These are phyloP conservation scores for Pristiophorus japonicus DNA, from an alignment of 2,113 vertebrate genomes.

Conservation along the genomic window DNA sequence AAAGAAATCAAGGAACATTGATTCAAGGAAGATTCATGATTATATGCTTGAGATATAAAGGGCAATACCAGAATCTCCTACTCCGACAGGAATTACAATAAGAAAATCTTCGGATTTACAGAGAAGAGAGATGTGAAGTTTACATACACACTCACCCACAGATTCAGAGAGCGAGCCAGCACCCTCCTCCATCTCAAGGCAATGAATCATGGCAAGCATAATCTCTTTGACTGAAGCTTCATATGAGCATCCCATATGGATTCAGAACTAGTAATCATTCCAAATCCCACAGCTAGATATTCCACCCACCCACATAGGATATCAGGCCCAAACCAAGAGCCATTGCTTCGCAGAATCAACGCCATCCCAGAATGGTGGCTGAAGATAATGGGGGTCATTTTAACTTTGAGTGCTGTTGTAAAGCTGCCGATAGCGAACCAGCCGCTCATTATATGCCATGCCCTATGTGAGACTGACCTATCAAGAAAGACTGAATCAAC, in stretches of 20 bases:
- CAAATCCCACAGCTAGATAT: neutral
- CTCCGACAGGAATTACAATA: neutral
- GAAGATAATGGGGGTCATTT: neutral
- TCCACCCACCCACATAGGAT: neutral
- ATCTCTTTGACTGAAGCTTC: neutral
- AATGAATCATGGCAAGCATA: neutral
- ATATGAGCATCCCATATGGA: neutral
- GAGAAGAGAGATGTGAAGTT: neutral
- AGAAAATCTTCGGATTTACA: neutral
- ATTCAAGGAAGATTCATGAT: neutral
- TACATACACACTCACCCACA: neutral
- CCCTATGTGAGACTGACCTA: no score
- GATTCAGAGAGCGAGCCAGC: neutral
- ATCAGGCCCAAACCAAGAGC: neutral
- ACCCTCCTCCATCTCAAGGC: neutral
- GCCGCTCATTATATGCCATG: neutral
- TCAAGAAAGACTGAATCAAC: no score
- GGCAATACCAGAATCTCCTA: neutral
- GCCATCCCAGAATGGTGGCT: neutral
- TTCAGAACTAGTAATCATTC: neutral
- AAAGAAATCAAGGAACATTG: neutral
- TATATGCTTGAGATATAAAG: neutral
- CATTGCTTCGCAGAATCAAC: no score
- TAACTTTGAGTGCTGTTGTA: neutral
- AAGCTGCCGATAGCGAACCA: neutral